Conservation (phyloP, 2,113 vertebrate species). For the Actinemys pallida region DNA sequence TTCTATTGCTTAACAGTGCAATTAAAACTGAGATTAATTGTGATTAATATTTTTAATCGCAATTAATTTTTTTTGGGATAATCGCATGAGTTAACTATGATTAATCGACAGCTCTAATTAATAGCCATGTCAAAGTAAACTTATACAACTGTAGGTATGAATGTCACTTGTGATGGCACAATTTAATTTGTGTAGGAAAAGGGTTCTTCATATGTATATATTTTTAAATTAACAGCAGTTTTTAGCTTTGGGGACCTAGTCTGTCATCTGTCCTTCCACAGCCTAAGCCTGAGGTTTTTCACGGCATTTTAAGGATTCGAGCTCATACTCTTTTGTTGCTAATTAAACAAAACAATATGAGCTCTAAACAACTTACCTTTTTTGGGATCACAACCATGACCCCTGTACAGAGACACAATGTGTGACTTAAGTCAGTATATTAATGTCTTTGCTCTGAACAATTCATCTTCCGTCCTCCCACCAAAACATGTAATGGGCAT, state of each 20-base stretch:
- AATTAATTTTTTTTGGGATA: too few species aligned
- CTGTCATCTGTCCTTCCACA: neutral
- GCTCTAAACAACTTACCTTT: neutral
- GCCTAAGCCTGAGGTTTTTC: neutral
- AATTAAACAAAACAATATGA: neutral
- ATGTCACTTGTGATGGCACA: neutral
- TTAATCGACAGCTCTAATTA: too few species aligned
- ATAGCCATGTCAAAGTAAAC: neutral
- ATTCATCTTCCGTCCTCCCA: neutral
- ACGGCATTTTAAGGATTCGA: neutral
- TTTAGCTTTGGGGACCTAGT: neutral
- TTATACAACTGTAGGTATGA: neutral
- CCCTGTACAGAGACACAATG: neutral
- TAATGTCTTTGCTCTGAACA: neutral
- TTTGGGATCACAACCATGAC: neutral
- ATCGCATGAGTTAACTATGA: too few species aligned
- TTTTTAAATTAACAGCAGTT: neutral
- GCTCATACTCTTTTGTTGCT: neutral
- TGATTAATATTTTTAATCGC: too few species aligned
- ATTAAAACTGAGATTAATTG: too few species aligned
- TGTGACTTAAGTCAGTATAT: neutral
- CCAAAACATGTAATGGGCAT: neutral
- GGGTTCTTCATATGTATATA: neutral
- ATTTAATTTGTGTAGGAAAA: neutral
- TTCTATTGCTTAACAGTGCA: too few species aligned